Conservation (phyloP, 2,113 vertebrate genomes). For the Gopherus flavomarginatus region DNA sequence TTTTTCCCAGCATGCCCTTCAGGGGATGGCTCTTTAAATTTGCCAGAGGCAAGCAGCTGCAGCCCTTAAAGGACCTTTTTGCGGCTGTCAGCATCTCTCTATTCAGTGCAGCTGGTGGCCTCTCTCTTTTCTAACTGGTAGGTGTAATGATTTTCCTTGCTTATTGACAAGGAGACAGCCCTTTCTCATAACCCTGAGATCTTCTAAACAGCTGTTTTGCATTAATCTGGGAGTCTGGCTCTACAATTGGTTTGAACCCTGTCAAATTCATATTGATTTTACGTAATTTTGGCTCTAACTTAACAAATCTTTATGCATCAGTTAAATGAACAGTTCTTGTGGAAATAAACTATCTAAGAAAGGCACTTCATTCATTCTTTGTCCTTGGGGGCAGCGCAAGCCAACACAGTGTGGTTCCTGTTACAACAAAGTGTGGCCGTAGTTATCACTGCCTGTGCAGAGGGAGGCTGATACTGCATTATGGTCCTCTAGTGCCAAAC, state of each 20-base stretch:
- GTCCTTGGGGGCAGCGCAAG: background rate
- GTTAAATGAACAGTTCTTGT: background rate
- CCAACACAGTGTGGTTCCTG: background rate
- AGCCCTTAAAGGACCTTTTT: background rate
- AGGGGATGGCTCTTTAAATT: background rate
- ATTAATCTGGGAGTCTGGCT: background rate
- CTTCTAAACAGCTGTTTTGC: background rate
- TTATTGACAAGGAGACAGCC: background rate
- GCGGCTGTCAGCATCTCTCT: background rate
- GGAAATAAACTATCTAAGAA: background rate
- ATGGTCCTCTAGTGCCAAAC: background rate
- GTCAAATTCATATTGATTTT: background rate
- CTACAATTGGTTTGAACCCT: background rate
- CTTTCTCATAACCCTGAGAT: background rate
- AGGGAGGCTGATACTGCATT: background rate
- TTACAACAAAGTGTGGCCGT: background rate
- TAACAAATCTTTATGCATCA: too few species aligned
- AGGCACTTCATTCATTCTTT: background rate
- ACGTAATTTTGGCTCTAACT: too few species aligned
- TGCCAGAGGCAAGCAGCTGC: background rate
- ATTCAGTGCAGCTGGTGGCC: background rate
- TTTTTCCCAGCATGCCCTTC: background rate
- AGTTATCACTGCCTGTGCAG: background rate
- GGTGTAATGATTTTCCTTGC: accelerated
- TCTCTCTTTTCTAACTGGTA: background rate